A percentile compares a stretch with the other conserved stretches of the same genome.
phyloP scores from a whole-genome alignment of 2,888 invertebrate species.

The Auanema freiburgensis region DNA sequence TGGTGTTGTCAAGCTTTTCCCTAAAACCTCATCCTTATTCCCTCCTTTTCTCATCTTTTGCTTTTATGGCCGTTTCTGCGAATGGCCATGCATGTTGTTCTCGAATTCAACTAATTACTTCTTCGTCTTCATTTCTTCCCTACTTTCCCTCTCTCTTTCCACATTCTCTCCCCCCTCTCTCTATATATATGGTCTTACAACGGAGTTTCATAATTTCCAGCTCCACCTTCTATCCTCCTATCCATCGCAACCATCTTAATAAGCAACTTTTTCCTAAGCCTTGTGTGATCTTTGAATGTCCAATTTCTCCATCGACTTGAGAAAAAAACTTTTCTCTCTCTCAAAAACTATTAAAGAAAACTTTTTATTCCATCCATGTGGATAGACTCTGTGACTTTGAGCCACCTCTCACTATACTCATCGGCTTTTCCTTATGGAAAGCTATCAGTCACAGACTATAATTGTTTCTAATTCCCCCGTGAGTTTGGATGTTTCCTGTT shows the following conservation, averaged over 20 bases:
- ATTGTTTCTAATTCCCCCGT: too few species aligned
- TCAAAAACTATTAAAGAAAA: neutral
- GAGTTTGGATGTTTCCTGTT: too few species aligned
- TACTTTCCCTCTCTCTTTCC: neutral
- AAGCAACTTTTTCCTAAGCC: too few species aligned
- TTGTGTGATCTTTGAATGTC: too few species aligned
- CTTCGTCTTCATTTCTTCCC: constrained; percentile 6
- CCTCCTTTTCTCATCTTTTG: too few species aligned
- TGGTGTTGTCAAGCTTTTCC: too few species aligned
- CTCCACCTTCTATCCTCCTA: constrained; percentile 6
- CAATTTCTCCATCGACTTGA: too few species aligned
- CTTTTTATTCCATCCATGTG: neutral
- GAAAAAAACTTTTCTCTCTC: neutral
- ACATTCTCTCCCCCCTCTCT: neutral
- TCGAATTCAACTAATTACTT: constrained; percentile 1
- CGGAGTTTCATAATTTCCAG: neutral
- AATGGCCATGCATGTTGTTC: neutral
- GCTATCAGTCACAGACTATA: too few species aligned
- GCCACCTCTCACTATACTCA: too few species aligned
- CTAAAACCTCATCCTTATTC: too few species aligned
- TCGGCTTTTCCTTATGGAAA: too few species aligned
- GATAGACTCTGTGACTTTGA: neutral
- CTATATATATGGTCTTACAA: neutral
- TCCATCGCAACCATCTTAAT: too few species aligned
- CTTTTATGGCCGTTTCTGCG: neutral